Conservation (phyloP, 92 coral and sea anemone genomes). For the Zoanthus gigantus region DNA sequence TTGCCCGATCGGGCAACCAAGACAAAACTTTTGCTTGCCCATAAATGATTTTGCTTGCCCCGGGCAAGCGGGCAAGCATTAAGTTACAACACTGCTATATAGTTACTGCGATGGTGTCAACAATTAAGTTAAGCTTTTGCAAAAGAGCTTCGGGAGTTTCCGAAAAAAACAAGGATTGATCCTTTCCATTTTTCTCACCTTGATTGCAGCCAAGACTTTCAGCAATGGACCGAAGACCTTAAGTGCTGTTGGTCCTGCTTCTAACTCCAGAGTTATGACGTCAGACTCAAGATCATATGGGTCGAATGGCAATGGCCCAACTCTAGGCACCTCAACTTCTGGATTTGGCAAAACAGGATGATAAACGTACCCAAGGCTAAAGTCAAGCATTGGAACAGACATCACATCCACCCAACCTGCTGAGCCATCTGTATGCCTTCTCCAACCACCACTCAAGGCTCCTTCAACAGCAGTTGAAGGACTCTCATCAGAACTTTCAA, state of each 20-base stretch:
- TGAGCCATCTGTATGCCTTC: conserved; percentile 80
- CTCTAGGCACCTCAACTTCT: conserved; percentile 73
- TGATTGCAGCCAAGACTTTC: conserved; percentile 80
- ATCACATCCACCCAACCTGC: conserved; percentile 95
- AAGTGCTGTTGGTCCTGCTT: conserved; percentile 97
- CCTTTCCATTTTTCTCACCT: conserved; percentile 61
- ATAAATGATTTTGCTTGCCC: too few species aligned
- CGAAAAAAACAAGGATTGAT: too few species aligned
- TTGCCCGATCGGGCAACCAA: too few species aligned
- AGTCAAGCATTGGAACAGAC: conserved; percentile 91
- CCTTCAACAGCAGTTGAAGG: conserved; percentile 67
- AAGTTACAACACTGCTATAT: too few species aligned
- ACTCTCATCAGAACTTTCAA: conserved; percentile 94
- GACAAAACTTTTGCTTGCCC: too few species aligned
- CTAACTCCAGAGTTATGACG: conserved; percentile 94
- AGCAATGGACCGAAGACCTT: conserved; percentile 86
- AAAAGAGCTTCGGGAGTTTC: too few species aligned
- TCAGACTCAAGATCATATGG: conserved; percentile 93
- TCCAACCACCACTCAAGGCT: conserved; percentile 89
- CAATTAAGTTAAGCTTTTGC: too few species aligned
- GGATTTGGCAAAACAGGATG: conserved; percentile 90
- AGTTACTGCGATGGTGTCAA: too few species aligned
- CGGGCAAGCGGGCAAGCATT: too few species aligned
- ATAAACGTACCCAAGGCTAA: conserved; percentile 87
- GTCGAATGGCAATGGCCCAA: conserved; percentile 69